Base-by-base conservation (phyloP, 2,888 invertebrate species). In the Apodemia hepburni region DNA sequence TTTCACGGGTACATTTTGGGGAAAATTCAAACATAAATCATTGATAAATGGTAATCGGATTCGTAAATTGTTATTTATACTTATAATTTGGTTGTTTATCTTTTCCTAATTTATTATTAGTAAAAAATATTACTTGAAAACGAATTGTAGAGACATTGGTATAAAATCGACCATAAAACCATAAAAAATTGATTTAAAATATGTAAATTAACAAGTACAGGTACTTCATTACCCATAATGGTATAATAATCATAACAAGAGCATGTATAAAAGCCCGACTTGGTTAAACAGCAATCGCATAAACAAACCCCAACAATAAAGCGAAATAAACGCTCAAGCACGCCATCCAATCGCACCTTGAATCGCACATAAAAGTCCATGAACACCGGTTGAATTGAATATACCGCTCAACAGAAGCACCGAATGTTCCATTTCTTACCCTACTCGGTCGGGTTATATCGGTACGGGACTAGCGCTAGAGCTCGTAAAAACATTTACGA, bases 261-360 rank as follows among this genome's bases (percentile, higher is more conserved):
- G 82, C 86, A 82, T 88, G 88, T 88, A 87, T 84, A 81, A 75
- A 86, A 86, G 85, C 85, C 84, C 85, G 85, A 87, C 85, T 89
- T 85, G 87, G 87, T 88, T 88, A 90, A 89, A 90, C 88, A 89
- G 88, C 87, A 87, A 90, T 90, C 89, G 87, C 88, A 90, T 91
- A 91, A 91, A 91, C 91, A 91, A 91, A 90, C 89, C 90, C 89
- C 87, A 82, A 90, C 90, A 90, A 89, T 90, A 90, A 91, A 89
- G 87, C 84, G 87, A 90, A 91, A 90, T 91, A 91, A 91, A 90
- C 91, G 84, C 83, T 86, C 84, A 73, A 90, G 90, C 88, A 89
- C 87, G 87, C 90, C 89, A 90, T 91, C 90, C 90, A 89, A 91
- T 90, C 89, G 87, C 91, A 90, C 91, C 91, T 91, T 86, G 89